phyloP scores from a whole-genome alignment of 1,140 invertebrate genomes.

The Parasteatoda tepidariorum region DNA sequence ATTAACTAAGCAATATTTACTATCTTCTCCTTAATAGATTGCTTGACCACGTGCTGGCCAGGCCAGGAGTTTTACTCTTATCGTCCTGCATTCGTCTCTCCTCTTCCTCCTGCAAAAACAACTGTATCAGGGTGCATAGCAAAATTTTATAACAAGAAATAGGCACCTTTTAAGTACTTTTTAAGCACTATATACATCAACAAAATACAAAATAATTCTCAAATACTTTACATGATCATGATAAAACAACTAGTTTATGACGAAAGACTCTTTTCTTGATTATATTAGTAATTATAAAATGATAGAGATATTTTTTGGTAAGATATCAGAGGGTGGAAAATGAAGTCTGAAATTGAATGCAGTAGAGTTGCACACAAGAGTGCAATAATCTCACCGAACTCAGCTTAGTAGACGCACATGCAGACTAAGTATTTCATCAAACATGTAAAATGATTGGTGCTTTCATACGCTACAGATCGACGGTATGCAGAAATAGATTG shows the following conservation, averaged over 20 bases:
- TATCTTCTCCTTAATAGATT: constrained; percentile 34
- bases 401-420: no score
- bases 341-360: no score
- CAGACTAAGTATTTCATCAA: no score
- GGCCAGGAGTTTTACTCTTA: constrained; percentile 15
- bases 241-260: neutral
- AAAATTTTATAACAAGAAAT: neutral
- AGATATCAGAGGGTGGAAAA: no score
- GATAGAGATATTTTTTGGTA: no score
- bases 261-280: neutral
- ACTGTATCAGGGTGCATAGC: neutral
- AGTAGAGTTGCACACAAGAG: no score
- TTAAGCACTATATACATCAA: neutral
- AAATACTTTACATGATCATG: neutral
- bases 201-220: neutral
- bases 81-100: constrained; percentile 37
- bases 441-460: no score
- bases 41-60: constrained; percentile 25
- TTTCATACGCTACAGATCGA: no score
- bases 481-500: no score
- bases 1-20: no score
- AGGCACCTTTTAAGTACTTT: neutral
- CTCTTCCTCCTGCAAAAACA: constrained; percentile 39
- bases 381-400: no score
- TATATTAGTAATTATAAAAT: neutral